Evolutionary conservation across 37 sponge, comb jelly and placozoan genomes (phyloP).

Genomic region (Agelas oroides): DNA sequence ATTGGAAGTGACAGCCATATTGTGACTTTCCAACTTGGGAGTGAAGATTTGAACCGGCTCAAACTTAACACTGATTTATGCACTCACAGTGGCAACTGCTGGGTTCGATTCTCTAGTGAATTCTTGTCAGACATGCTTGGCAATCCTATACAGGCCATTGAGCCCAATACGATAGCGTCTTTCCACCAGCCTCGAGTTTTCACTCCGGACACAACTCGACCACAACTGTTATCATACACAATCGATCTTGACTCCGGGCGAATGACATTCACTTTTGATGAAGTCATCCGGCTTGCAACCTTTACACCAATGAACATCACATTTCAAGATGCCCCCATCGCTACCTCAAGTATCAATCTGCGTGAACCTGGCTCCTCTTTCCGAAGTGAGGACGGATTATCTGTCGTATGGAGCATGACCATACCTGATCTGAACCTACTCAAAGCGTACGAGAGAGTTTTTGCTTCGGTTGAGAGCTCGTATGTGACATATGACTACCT

Average conservation of each 20-base stretch:
- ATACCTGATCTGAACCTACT: slow-evolving; percentile 68
- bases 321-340: slow-evolving; percentile 59
- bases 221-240: slow-evolving; percentile 44
- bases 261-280: slow-evolving; percentile 86
- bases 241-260: slow-evolving; percentile 75
- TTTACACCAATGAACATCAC: slow-evolving; percentile 70
- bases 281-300: slow-evolving; percentile 60
- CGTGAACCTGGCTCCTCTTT: slow-evolving; percentile 43
- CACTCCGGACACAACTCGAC: slow-evolving; percentile 72
- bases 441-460: slow-evolving; percentile 61
- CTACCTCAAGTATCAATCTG: slow-evolving; percentile 24
- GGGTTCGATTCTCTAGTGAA: slow-evolving; percentile 60
- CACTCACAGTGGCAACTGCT: slow-evolving; percentile 73
- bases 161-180: slow-evolving; percentile 39
- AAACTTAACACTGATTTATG: slow-evolving; percentile 81
- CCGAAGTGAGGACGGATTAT: slow-evolving; percentile 62
- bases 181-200: slow-evolving; percentile 49
- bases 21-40: slow-evolving; percentile 48
- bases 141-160: slow-evolving; percentile 68
- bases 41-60: slow-evolving; percentile 67
- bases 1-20: slow-evolving; percentile 45
- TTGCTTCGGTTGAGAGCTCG: slow-evolving; percentile 37
- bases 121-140: slow-evolving; percentile 73
- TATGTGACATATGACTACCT: slow-evolving; percentile 60
- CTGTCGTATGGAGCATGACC: slow-evolving; percentile 60